These are phyloP conservation scores for Ondatra zibethicus DNA, from an alignment of 2,113 vertebrate species.

Conservation along the genomic window DNA sequence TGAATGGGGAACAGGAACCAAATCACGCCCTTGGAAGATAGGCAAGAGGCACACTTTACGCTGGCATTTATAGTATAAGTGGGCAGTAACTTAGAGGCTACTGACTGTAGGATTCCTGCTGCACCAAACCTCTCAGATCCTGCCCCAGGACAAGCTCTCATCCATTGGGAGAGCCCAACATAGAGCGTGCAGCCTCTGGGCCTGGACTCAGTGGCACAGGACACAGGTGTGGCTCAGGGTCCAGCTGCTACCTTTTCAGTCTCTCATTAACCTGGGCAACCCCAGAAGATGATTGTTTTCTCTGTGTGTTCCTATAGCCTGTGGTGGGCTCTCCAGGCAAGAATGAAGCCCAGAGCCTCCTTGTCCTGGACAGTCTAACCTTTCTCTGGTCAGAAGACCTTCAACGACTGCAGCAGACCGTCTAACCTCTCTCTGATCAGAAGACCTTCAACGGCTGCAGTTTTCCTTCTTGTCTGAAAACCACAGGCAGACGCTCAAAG, in stretches of 20 bases:
- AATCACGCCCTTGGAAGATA: too few relatives aligned
- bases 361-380: background rate
- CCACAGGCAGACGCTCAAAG: too few relatives aligned
- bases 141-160: background rate
- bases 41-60: too few relatives aligned
- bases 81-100: too few relatives aligned
- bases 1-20: too few relatives aligned
- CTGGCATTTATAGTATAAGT: too few relatives aligned
- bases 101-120: too few relatives aligned
- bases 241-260: background rate
- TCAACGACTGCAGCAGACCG: background rate
- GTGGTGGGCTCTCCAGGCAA: background rate
- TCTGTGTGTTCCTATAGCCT: background rate
- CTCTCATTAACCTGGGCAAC: too few relatives aligned
- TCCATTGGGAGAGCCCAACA: background rate
- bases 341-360: background rate
- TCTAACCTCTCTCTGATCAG: background rate
- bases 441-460: background rate
- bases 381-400: background rate
- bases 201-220: background rate
- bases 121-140: background rate
- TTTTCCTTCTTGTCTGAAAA: background rate
- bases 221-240: background rate
- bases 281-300: background rate
- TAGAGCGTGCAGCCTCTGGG: background rate